Conservation (phyloP, 23 tunicate species). For the Botrylloides violaceus region DNA sequence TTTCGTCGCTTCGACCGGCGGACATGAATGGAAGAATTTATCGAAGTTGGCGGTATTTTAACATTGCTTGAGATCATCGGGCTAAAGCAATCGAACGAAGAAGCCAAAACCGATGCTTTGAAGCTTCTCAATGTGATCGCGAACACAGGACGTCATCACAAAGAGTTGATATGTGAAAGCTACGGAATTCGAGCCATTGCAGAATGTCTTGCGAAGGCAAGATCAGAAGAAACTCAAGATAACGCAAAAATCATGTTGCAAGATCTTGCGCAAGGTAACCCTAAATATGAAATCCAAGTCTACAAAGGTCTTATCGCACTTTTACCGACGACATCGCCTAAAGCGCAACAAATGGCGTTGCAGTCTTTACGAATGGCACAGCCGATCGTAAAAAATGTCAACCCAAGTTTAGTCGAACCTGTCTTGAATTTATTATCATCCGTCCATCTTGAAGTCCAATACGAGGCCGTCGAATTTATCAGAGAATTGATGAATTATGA, state of each 20-base stretch:
- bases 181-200: conserved; percentile 82
- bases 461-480: conserved; percentile 84
- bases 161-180: conserved; percentile 93
- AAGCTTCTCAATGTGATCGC: conserved; percentile 57
- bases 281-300: conserved; percentile 82
- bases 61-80: conserved; percentile 86
- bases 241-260: conserved; percentile 42
- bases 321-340: conserved; percentile 85
- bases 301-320: conserved; percentile 94
- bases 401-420: conserved; percentile 81
- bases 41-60: conserved; percentile 95
- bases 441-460: conserved; percentile 83
- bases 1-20: conserved; percentile 70
- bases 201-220: conserved; percentile 87
- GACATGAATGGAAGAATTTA: conserved; percentile 88
- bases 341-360: conserved; percentile 91
- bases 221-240: conserved; percentile 61
- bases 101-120: conserved; percentile 47
- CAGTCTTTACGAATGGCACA: conserved; percentile 78
- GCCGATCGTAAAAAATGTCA: conserved; percentile 51
- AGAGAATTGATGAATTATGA: conserved; percentile 64
- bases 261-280: conserved; percentile 92
- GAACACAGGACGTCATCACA: conserved; percentile 77
- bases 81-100: conserved; percentile 65
- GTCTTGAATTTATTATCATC: conserved; percentile 64